These are phyloP conservation scores for Neofelis nebulosa DNA, from an alignment of 2,113 vertebrate genomes.

Conservation along the genomic window DNA sequence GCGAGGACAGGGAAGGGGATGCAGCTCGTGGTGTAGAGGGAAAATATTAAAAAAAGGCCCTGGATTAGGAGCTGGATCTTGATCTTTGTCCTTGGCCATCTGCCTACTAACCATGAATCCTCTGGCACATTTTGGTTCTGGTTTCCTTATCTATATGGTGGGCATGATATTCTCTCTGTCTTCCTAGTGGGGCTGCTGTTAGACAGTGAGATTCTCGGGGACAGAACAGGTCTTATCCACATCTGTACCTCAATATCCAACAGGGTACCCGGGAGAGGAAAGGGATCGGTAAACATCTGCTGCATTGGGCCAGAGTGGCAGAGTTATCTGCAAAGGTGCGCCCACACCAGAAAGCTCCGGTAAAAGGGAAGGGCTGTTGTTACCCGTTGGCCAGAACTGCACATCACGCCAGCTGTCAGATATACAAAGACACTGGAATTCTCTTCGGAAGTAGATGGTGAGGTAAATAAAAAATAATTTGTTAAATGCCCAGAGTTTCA, in stretches of 20 bases:
- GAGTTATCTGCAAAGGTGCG: accelerated
- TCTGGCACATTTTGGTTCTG: too few species aligned
- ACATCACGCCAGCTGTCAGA: neutral
- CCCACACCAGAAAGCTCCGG: neutral
- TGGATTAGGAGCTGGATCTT: neutral
- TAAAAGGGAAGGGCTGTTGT: neutral
- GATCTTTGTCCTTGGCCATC: neutral
- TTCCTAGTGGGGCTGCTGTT: neutral
- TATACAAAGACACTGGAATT: neutral
- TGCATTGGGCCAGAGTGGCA: neutral
- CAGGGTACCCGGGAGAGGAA: neutral
- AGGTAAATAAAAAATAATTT: neutral
- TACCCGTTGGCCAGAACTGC: neutral
- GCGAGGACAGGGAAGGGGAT: neutral
- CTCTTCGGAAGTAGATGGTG: conserved; percentile 27
- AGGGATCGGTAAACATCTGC: neutral
- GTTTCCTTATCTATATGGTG: neutral
- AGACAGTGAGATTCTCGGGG: neutral
- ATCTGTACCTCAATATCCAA: neutral
- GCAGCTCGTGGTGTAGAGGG: neutral
- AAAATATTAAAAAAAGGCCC: too few species aligned
- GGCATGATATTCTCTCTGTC: neutral
- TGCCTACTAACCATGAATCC: neutral
- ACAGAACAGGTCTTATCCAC: neutral
- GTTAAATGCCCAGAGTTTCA: conserved; percentile 20